Conservation (phyloP, 30 jellyfish, hydroid and myxozoan species). For the Cassiopea andromeda region DNA sequence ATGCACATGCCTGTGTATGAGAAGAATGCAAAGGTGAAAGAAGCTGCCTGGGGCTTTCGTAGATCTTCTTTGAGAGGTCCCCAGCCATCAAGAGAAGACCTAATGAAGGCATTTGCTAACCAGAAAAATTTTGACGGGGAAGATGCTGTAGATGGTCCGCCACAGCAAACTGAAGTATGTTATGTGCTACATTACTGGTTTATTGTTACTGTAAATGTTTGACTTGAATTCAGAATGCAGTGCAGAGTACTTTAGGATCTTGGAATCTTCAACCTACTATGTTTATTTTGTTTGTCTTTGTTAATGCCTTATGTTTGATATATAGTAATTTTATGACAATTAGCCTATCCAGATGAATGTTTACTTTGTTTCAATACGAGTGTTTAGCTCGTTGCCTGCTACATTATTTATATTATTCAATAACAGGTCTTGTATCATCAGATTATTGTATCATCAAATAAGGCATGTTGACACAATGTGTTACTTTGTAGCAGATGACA, state of each 20-base stretch:
- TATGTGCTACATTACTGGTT: not conserved
- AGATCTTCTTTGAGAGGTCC: slow-evolving; percentile 43
- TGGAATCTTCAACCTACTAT: no score
- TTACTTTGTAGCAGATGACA: not conserved
- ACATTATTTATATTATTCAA: no score
- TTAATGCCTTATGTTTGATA: no score
- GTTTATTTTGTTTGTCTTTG: no score
- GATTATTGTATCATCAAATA: no score
- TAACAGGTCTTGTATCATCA: no score
- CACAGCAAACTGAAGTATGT: not conserved
- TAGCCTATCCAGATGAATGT: no score
- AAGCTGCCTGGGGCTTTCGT: slow-evolving; percentile 69
- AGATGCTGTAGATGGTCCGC: slow-evolving; percentile 29
- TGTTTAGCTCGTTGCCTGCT: no score
- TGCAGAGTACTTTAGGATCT: no score
- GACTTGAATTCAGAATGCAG: no score
- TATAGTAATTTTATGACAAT: no score
- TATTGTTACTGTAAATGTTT: not conserved
- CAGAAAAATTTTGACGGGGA: not conserved
- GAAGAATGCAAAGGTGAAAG: slow-evolving; percentile 31
- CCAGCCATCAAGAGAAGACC: slow-evolving; percentile 22
- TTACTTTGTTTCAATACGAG: no score
- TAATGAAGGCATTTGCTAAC: slow-evolving; percentile 6
- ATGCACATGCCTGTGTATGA: slow-evolving; percentile 31
- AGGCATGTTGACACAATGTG: not conserved